These are phyloP conservation scores for Esox lucius DNA, from an alignment of 2,797 vertebrate genomes.

Conservation along the genomic window DNA sequence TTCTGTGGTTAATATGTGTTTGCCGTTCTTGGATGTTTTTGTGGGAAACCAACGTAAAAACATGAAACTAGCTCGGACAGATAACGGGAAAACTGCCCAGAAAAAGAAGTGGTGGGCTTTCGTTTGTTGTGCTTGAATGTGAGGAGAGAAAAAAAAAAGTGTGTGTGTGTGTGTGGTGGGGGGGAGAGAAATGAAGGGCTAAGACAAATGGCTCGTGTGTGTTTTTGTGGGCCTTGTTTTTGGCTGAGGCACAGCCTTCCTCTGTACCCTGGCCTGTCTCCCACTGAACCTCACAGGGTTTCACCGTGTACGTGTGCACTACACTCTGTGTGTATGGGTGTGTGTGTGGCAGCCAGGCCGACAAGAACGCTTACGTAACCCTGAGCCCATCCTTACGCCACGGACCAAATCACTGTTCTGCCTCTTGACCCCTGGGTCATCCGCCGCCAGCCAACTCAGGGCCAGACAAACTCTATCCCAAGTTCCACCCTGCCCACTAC, in stretches of 20 bases:
- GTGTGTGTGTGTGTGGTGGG: not conserved
- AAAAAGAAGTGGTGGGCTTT: conserved; percentile 12
- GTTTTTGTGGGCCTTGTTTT: conserved; percentile 11
- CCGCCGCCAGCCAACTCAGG: not conserved
- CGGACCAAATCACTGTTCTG: conserved; percentile 1
- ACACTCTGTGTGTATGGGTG: not conserved
- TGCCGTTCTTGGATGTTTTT: not conserved
- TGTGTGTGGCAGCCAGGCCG: not conserved
- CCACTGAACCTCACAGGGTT: conserved; percentile 1
- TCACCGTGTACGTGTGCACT: not conserved
- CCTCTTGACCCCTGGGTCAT: not conserved
- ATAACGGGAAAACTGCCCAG: not conserved
- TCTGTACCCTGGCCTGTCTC: conserved; percentile 21
- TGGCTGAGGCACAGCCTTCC: not conserved
- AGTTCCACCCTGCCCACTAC: not conserved
- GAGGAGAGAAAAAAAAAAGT: conserved; percentile 1
- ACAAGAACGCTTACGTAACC: not conserved
- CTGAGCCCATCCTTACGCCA: conserved; percentile 7
- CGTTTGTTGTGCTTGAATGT: not conserved
- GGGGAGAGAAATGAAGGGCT: not conserved
- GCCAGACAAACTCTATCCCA: not conserved
- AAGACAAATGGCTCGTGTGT: not conserved
- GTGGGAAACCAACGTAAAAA: conserved; percentile 7
- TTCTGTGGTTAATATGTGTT: not conserved
- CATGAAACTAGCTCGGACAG: conserved; percentile 24